Percentiles rank a stretch among this genome's conserved stretches.
phyloP scores from a whole-genome alignment of 2,888 invertebrate species.

The Argyresthia goedartella region DNA sequence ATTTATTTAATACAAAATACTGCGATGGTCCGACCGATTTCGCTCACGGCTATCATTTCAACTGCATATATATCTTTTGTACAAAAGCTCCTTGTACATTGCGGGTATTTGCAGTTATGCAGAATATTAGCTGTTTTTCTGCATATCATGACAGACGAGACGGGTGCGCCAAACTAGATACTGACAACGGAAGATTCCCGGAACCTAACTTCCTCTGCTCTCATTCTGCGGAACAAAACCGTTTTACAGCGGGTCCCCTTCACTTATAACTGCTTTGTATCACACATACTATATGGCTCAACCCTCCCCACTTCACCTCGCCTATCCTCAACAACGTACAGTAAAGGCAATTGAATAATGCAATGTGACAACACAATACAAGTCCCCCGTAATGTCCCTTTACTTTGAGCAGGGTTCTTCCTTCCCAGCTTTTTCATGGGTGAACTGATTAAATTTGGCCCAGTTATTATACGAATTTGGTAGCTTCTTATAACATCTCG shows the following conservation, averaged over 20 bases:
- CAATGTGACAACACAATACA: slow-evolving; percentile 29
- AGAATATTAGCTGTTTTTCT: no score
- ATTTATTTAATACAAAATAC: no score
- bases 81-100: no score
- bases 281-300: not conserved
- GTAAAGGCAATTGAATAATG: slow-evolving; percentile 32
- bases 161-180: no score
- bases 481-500: not conserved
- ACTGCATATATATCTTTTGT: no score
- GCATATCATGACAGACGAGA: no score
- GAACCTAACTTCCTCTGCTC: not conserved
- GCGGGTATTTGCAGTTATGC: no score
- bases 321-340: slow-evolving; percentile 15
- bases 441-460: not conserved
- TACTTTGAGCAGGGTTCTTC: slow-evolving; percentile 21
- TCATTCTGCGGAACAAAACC: slow-evolving; percentile 21
- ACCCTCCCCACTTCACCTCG: not conserved
- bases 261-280: slow-evolving; percentile 34
- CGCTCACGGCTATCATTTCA: no score
- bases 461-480: not conserved
- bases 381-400: slow-evolving; percentile 14
- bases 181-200: not conserved
- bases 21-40: no score
- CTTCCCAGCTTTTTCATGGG: not conserved
- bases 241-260: slow-evolving; percentile 27